Base-by-base conservation (phyloP, 2,888 invertebrate species). In the Lycaena phlaeas region DNA sequence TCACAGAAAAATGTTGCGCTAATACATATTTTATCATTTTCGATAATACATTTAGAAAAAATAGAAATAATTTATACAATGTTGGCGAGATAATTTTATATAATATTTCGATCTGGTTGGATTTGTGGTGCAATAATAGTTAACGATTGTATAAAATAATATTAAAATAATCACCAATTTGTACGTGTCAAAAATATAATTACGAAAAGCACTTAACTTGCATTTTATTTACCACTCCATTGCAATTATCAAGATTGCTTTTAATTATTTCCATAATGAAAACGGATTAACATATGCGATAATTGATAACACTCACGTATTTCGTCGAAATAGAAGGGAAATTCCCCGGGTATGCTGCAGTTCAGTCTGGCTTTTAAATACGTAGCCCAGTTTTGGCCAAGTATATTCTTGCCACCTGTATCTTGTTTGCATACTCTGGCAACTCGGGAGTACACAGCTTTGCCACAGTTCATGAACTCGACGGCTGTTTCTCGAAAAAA, bases 261-360 rank as follows among this genome's bases (percentile, higher is more conserved):
- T 34, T 22, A 34, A 34, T 34, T 18, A 34, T 34, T 34, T 34
- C 22, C 34, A 34, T 34, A 38, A 38, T 12, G 38, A n/a, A 9
- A 28, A 14, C 15, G 14, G 7, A 14, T 30, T 26, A 27, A 15
- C 12, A 37, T 10, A 34, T 34, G 18, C 34, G 28, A 29, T 22
- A 25, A 38, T 14, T 18, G 2, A 31, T 9, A 27, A 25, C n/a
- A 86, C 88, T 87, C 66, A 88, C 88, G 90, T 57, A 91, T 89
- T 82, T 90, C 90, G 68, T 92, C 89, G 68, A 92, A 91, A 68
- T 91, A 90, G 73, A 91, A 92, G 0, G 91, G 91, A 57, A 88
- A 90, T 56, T 90, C 90, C 53, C 91, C 91, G 26, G 91, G 90
- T 61, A 90, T 87, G 53, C 89, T 90, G 64, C 90, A 90, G 65